Base-by-base conservation (phyloP, 1,140 invertebrate species). In the Coelopa frigida region DNA sequence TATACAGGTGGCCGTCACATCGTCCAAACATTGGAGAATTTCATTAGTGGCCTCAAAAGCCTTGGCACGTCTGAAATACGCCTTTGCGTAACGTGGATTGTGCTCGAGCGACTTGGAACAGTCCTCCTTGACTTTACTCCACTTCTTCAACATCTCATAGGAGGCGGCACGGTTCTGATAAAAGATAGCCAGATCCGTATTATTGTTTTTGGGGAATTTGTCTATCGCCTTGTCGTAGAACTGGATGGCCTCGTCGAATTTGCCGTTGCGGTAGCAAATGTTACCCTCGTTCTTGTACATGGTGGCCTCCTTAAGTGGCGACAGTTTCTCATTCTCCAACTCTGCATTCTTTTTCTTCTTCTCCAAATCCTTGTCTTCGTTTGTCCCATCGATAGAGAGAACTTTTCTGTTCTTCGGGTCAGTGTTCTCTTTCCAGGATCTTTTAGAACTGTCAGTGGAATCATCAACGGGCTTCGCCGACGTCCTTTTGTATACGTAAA, bases 101-200 rank as follows among this genome's bases (percentile, higher is more conserved):
- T 87, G 73, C 63, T 89, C 79, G 20, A 98, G 72, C 4, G 94
- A 92, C 70, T 78, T 79, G 4, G 82, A 80, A 68, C 91, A 95
- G 68, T 97, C 94, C 50, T 81, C 78, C 55, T 91, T 83, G 0
- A 95, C 91, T 50, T 83, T 75, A 46, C 80, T 79, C 76, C 83
- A 88, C 68, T 92, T 88, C 71, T 87, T 86, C 72, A 94, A 74
- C 66, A 93, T 88, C 71, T 96, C 93, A 73, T 92, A 90, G 20
- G 90, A 87, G 29, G 94, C 94, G 5, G 94, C 94, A 62, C 92
- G 80, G 63, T 98, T 98, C 70, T 97, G 94, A 72, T 94, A 95
- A 69, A 91, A 94, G 11, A 87, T 93, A 4, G 93, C 82, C 33
- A 96, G 68, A 52, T 89, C 86, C 3, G 78, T 74, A 23, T 72